phyloP scores from a whole-genome alignment of 2,888 invertebrate species.

The Pristionchus exspectatus region DNA sequence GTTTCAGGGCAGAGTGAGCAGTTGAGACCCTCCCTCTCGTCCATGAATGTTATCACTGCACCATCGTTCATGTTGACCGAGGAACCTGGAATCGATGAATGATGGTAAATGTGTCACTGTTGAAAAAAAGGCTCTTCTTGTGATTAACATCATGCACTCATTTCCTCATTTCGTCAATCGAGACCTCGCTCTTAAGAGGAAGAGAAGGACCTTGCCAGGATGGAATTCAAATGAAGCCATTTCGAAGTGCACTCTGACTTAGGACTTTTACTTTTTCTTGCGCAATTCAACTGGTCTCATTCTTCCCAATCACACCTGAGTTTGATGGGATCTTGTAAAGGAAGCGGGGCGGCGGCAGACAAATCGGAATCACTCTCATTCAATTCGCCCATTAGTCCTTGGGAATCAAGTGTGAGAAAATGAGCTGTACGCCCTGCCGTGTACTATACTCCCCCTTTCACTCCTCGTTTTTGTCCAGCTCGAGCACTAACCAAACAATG shows the following conservation, averaged over 20 bases:
- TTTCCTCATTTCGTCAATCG: neutral
- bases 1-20: conserved; percentile 70
- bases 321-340: conserved; percentile 35
- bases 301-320: conserved; percentile 44
- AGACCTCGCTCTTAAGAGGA: conserved; percentile 10
- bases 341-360: neutral
- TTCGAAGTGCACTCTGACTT: conserved; percentile 22
- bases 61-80: conserved; percentile 64
- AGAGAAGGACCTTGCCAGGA: conserved; percentile 26
- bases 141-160: neutral
- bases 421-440: conserved; percentile 24
- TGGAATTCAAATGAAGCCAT: conserved; percentile 37
- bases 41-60: conserved; percentile 69
- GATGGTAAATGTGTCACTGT: too few relatives aligned
- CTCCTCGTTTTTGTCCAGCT: neutral
- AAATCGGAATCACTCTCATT: conserved; percentile 45
- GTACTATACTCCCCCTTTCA: neutral
- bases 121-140: too few relatives aligned
- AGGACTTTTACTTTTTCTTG: conserved; percentile 4
- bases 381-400: conserved; percentile 25
- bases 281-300: conserved; percentile 36
- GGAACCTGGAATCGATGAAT: conserved; percentile 74
- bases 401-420: conserved; percentile 40
- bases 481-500: conserved; percentile 30
- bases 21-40: conserved; percentile 69